Percentiles rank a stretch among this genome's conserved stretches.
phyloP scores from a whole-genome alignment of 2,888 invertebrate species.

The Pteria penguin region DNA sequence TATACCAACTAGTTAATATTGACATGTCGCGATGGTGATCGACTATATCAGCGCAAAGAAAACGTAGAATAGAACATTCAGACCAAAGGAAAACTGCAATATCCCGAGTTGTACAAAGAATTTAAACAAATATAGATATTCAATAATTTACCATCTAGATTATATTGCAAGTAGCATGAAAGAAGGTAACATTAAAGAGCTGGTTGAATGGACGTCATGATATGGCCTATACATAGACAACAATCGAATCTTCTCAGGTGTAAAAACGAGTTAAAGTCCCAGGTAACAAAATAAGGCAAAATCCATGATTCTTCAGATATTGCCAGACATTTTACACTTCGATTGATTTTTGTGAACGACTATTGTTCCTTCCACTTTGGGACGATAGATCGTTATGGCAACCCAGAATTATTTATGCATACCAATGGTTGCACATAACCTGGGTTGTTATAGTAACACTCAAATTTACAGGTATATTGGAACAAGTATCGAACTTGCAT shows the following conservation, averaged over 20 bases:
- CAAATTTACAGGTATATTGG: slow-evolving; percentile 63
- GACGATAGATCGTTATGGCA: slow-evolving; percentile 68
- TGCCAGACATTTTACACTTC: neutral
- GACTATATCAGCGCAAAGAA: slow-evolving; percentile 5
- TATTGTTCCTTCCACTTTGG: slow-evolving; percentile 62
- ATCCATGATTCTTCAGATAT: neutral
- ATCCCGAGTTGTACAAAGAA: neutral
- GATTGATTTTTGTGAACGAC: slow-evolving; percentile 65
- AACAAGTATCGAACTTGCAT: slow-evolving; percentile 37
- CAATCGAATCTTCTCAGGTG: slow-evolving; percentile 19
- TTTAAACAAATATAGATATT: slow-evolving; percentile 19
- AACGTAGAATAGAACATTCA: too few species aligned
- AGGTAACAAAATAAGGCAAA: neutral
- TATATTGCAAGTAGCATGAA: neutral
- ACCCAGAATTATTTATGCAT: slow-evolving; percentile 72
- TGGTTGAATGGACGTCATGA: neutral
- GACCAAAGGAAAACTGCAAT: slow-evolving; percentile 11
- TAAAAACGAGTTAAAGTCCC: slow-evolving; percentile 8
- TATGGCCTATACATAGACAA: slow-evolving; percentile 4
- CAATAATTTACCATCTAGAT: slow-evolving; percentile 22
- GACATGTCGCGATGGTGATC: too few species aligned
- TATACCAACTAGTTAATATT: too few species aligned
- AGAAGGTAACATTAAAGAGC: too few species aligned
- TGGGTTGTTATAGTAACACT: slow-evolving; percentile 67
- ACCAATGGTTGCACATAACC: slow-evolving; percentile 65